Evolutionary conservation across 1,140 invertebrate species (phyloP).

Genomic region (Euwallacea fornicatus): DNA sequence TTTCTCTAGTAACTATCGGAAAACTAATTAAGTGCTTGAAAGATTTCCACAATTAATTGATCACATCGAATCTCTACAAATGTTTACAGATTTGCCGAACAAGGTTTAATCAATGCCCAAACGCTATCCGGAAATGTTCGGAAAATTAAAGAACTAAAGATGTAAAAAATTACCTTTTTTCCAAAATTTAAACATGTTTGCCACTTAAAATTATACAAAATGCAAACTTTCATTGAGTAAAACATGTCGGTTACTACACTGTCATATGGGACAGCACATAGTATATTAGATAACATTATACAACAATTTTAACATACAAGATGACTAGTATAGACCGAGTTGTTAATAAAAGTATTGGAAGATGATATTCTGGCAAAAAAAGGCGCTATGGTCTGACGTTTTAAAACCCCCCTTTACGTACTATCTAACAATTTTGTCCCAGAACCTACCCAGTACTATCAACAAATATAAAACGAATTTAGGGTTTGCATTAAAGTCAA

Average conservation of each 20-base stretch:
- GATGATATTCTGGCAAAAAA: conserved; percentile 22
- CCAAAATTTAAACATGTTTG: conserved; percentile 29
- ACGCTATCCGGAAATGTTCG: background rate
- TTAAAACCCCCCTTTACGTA: background rate
- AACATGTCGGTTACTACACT: conserved; percentile 37
- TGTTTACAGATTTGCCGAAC: background rate
- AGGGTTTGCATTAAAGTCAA: conserved; percentile 5
- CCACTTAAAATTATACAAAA: conserved; percentile 35
- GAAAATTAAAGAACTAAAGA: background rate
- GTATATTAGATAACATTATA: conserved; percentile 47
- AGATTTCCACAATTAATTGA: background rate
- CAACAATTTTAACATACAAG: conserved; percentile 51
- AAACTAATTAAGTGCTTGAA: conserved; percentile 27
- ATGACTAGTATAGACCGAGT: conserved; percentile 53
- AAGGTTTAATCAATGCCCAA: background rate
- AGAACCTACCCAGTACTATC: background rate
- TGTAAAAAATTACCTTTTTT: conserved; percentile 41
- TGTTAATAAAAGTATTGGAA: conserved; percentile 43
- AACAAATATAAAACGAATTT: background rate
- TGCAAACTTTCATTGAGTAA: conserved; percentile 40
- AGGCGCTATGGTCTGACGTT: background rate
- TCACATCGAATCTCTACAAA: background rate
- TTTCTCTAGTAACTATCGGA: conserved; percentile 36
- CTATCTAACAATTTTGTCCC: conserved; percentile 4
- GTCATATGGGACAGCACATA: conserved; percentile 33